These are phyloP conservation scores for Leptinotarsa rubiginosa DNA, from an alignment of 2,888 invertebrate species.

Conservation along the genomic window DNA sequence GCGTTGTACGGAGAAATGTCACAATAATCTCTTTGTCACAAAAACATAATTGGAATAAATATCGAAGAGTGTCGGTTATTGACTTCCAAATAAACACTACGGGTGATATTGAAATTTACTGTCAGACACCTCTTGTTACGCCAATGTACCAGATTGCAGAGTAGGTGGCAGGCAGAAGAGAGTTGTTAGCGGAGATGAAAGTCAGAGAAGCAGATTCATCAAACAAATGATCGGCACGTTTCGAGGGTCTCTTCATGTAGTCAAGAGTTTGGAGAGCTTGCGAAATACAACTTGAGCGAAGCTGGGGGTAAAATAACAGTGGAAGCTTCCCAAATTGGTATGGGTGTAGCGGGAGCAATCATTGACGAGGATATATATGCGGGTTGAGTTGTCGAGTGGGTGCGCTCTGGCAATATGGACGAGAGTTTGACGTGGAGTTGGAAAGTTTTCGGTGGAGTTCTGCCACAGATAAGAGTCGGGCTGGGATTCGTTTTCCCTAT, in stretches of 20 bases:
- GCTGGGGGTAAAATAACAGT: conserved; percentile 55
- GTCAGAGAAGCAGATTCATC: conserved; percentile 57
- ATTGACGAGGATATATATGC: conserved; percentile 36
- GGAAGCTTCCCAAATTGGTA: conserved; percentile 40
- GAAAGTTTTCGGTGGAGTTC: conserved; percentile 9
- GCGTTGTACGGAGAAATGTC: too few species aligned
- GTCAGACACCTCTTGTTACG: background rate
- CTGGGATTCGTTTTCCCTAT: background rate
- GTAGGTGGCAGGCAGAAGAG: conserved; percentile 12
- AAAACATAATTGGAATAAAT: too few species aligned
- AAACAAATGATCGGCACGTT: conserved; percentile 64
- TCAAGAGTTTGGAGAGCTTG: conserved; percentile 58
- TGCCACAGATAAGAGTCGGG: background rate
- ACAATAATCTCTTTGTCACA: too few species aligned
- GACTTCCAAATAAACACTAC: too few species aligned
- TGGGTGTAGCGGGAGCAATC: conserved; percentile 36
- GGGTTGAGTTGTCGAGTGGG: conserved; percentile 24
- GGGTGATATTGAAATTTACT: too few species aligned
- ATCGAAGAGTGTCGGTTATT: too few species aligned
- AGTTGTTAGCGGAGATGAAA: conserved; percentile 45
- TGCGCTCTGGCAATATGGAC: background rate
- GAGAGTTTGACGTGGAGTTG: conserved; percentile 13
- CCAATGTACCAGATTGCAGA: conserved; percentile 7
- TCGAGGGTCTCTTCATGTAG: conserved; percentile 61
- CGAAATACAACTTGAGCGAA: conserved; percentile 55